phyloP scores from a whole-genome alignment of 2,888 invertebrate genomes.

The Acrocera orbiculus region DNA sequence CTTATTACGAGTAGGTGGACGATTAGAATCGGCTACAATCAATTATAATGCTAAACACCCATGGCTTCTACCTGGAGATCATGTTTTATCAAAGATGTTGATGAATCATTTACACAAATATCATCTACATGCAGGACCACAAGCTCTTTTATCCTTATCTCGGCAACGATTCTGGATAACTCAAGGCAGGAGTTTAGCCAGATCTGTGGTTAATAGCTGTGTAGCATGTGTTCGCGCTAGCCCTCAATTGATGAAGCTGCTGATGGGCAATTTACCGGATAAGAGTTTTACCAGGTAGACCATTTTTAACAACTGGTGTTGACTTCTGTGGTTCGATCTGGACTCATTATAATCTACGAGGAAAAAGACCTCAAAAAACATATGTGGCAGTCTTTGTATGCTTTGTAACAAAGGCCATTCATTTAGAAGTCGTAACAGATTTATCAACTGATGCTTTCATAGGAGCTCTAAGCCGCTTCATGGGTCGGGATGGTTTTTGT shows the following conservation, averaged over 20 bases:
- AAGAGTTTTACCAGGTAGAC: slow-evolving; percentile 7
- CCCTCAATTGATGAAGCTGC: neutral
- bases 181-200: neutral
- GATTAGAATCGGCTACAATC: neutral
- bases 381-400: slow-evolving; percentile 11
- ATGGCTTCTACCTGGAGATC: slow-evolving; percentile 14
- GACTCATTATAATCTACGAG: slow-evolving; percentile 3
- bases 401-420: slow-evolving; percentile 10
- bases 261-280: slow-evolving; percentile 2
- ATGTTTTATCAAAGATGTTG: slow-evolving; percentile 7
- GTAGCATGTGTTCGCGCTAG: neutral
- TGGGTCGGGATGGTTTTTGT: slow-evolving; percentile 5
- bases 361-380: slow-evolving; percentile 6
- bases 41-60: slow-evolving; percentile 14
- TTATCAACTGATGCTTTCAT: slow-evolving; percentile 8
- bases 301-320: slow-evolving; percentile 8
- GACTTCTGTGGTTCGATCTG: slow-evolving; percentile 8
- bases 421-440: slow-evolving; percentile 9
- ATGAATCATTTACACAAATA: slow-evolving; percentile 4
- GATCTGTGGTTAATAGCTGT: neutral
- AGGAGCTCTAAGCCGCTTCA: slow-evolving; percentile 10
- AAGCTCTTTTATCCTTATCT: neutral
- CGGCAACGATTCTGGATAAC: slow-evolving; percentile 4
- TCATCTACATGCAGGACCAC: slow-evolving; percentile 6
- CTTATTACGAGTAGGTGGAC: slow-evolving; percentile 6